Percentiles rank a stretch among this genome's conserved stretches.
Conservation (phyloP, 2,888 invertebrate genomes). For the Deilephila porcellus region DNA sequence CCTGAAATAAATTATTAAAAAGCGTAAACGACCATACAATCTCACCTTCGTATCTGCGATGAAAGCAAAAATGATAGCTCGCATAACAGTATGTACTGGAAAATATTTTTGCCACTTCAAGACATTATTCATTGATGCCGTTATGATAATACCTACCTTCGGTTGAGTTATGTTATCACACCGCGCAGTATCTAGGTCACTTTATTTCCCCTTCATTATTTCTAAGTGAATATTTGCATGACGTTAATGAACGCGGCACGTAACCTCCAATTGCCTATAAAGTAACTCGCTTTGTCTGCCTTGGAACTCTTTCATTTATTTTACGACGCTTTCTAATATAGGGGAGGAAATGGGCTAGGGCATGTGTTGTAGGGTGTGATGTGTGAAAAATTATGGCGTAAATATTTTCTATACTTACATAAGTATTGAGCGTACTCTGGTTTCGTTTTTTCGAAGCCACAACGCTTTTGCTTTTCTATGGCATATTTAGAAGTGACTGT, state of each 20-base stretch:
- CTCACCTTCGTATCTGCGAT: slow-evolving; percentile 8
- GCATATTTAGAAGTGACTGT: too few species aligned
- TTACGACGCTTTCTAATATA: slow-evolving; percentile 59
- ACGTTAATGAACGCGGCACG: slow-evolving; percentile 61
- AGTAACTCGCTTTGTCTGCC: slow-evolving; percentile 64
- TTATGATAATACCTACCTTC: slow-evolving; percentile 37
- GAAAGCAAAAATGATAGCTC: slow-evolving; percentile 13
- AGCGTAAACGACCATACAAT: not conserved
- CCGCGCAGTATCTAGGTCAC: slow-evolving; percentile 57
- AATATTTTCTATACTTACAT: too few species aligned
- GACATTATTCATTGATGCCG: slow-evolving; percentile 33
- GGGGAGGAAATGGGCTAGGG: slow-evolving; percentile 41
- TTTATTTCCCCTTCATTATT: slow-evolving; percentile 57
- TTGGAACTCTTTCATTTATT: slow-evolving; percentile 56
- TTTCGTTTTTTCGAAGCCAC: too few species aligned
- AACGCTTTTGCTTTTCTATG: too few species aligned
- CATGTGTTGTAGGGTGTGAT: not conserved
- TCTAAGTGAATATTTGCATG: slow-evolving; percentile 80
- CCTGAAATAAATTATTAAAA: slow-evolving; percentile 1
- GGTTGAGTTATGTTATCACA: slow-evolving; percentile 44
- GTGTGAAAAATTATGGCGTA: too few species aligned
- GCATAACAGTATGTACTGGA: slow-evolving; percentile 20
- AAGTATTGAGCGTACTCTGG: too few species aligned
- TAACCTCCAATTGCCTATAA: slow-evolving; percentile 63
- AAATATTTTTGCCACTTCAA: slow-evolving; percentile 29